A percentile compares a stretch with the other conserved stretches of the same genome.
Conservation (phyloP, 2,113 vertebrate genomes). For the Jaculus jaculus region DNA sequence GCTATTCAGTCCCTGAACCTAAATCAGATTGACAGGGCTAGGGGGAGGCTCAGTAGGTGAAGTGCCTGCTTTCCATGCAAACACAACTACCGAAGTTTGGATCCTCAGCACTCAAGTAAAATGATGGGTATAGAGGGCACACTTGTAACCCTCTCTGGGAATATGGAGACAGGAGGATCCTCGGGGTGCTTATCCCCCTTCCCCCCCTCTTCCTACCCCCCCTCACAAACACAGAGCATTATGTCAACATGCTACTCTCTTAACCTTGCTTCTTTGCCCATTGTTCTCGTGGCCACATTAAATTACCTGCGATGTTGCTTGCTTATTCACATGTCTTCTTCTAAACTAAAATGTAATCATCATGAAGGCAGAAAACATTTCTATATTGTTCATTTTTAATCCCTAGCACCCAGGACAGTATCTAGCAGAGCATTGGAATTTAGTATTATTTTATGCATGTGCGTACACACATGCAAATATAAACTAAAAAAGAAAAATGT, state of each 20-base stretch:
- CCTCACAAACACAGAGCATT: not conserved
- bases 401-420: not conserved
- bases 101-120: too few species aligned
- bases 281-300: not conserved
- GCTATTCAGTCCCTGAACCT: not conserved
- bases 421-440: not conserved
- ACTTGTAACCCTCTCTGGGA: too few species aligned
- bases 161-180: too few species aligned
- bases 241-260: not conserved
- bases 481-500: not conserved
- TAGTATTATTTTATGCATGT: not conserved
- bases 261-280: not conserved
- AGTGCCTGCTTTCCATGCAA: too few species aligned
- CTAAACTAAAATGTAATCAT: constrained; percentile 6
- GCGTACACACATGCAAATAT: too few species aligned
- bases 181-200: not conserved
- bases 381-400: not conserved
- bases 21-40: not conserved
- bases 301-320: not conserved
- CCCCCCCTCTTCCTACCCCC: not conserved
- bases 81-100: too few species aligned
- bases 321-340: not conserved
- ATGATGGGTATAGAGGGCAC: too few species aligned
- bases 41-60: too few species aligned
- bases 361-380: not conserved